Evolutionary conservation across 2,113 vertebrate genomes (phyloP).

Genomic region (Tympanuchus pallidicinctus): DNA sequence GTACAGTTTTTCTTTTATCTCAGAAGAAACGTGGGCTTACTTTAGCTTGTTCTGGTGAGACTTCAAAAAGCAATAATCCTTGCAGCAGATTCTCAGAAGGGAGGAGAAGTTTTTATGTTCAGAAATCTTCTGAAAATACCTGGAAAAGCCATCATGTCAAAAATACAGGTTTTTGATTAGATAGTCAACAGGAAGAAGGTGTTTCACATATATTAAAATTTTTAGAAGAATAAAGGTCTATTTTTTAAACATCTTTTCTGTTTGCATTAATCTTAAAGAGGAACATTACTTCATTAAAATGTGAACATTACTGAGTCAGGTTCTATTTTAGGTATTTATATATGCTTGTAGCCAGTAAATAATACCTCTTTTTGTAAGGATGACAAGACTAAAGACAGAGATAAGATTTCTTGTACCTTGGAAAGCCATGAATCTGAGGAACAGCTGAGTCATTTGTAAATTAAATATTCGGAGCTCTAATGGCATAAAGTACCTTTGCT

Average conservation of each 20-base stretch:
- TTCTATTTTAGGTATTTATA: background rate
- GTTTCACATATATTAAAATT: background rate
- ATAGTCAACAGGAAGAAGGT: background rate
- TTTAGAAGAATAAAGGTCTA: background rate
- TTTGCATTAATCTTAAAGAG: background rate
- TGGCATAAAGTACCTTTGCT: background rate
- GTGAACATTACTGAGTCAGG: background rate
- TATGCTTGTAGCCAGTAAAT: background rate
- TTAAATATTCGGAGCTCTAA: background rate
- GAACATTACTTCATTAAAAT: background rate
- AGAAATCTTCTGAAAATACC: background rate
- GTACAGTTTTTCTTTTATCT: background rate
- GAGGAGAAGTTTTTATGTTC: background rate
- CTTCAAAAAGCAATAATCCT: constrained; percentile 2
- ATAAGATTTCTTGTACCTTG: background rate
- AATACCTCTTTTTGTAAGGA: background rate
- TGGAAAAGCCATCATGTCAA: background rate
- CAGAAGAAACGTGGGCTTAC: background rate
- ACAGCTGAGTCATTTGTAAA: background rate
- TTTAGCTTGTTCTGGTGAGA: background rate
- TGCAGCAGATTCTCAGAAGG: background rate
- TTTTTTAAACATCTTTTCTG: constrained; percentile 23
- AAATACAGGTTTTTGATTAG: background rate
- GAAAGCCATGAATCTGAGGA: background rate
- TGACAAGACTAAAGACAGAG: background rate